A percentile compares a stretch with the other conserved stretches of the same genome.
Conservation (phyloP, 1,140 invertebrate genomes). For the Pseudachorutes palmiensis region DNA sequence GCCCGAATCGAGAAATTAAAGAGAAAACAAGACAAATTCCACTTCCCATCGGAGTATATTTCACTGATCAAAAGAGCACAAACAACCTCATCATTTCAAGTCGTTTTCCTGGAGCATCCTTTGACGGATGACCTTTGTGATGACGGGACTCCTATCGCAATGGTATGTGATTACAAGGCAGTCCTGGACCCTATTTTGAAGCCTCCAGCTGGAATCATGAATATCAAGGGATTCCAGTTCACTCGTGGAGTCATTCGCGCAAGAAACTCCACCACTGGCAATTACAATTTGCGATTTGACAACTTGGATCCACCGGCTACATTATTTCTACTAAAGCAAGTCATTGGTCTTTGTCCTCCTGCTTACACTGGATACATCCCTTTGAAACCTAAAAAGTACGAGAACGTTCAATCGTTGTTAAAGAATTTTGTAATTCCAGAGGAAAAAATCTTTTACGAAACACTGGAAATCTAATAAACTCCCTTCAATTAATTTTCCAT, state of each 20-base stretch:
- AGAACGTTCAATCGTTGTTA: not conserved
- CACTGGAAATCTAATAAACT: not conserved
- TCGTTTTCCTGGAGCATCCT: conserved; percentile 13
- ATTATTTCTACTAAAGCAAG: not conserved
- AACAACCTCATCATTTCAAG: not conserved
- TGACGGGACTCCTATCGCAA: conserved; percentile 1
- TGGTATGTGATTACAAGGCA: not conserved
- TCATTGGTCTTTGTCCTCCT: not conserved
- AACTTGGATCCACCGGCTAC: not conserved
- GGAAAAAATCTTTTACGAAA: conserved; percentile 3
- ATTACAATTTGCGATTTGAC: not conserved
- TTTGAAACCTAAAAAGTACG: not conserved
- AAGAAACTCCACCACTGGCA: not conserved
- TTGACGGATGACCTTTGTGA: conserved; percentile 7
- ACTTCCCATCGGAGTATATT: conserved; percentile 8
- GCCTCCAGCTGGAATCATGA: not conserved
- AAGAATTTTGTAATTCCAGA: not conserved
- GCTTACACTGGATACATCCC: conserved; percentile 1
- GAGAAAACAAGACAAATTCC: conserved; percentile 12
- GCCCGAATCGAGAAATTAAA: conserved; percentile 19
- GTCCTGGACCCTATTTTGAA: conserved; percentile 4
- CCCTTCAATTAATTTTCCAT: too few relatives aligned
- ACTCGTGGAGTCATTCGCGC: not conserved
- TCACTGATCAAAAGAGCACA: not conserved
- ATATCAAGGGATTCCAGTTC: not conserved